A percentile compares a stretch with the other conserved stretches of the same genome.
These are phyloP conservation scores for Apamea anceps DNA, from an alignment of 2,888 invertebrate species.

Conservation along the genomic window DNA sequence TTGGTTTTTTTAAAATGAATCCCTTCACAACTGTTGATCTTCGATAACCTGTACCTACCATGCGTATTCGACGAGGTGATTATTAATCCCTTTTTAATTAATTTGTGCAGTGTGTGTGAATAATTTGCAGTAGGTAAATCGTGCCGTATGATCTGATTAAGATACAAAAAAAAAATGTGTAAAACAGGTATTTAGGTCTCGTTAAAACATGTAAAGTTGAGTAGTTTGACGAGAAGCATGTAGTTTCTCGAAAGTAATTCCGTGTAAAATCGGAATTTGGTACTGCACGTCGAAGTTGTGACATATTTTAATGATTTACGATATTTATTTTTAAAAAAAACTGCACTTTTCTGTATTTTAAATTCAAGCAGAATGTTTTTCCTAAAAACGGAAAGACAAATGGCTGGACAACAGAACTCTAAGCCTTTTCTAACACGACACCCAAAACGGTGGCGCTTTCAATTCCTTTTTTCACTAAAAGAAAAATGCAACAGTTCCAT, in stretches of 20 bases:
- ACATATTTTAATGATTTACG: background rate
- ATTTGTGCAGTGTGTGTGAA: conserved; percentile 14
- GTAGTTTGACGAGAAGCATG: conserved; percentile 12
- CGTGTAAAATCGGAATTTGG: conserved; percentile 14
- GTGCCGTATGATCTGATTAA: conserved; percentile 5
- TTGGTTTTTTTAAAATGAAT: conserved; percentile 29
- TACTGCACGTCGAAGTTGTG: background rate
- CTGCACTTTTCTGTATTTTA: background rate
- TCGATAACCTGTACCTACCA: background rate
- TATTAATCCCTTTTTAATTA: conserved; percentile 21
- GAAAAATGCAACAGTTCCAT: conserved; percentile 86
- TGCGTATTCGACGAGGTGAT: background rate
- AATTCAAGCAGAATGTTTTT: background rate
- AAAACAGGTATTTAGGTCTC: background rate
- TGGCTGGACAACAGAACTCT: background rate
- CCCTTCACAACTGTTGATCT: conserved; percentile 15
- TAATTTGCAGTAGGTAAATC: conserved; percentile 5
- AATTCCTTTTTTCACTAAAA: conserved; percentile 69
- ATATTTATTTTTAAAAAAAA: background rate
- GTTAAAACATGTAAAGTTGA: conserved; percentile 14
- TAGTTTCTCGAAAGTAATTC: conserved; percentile 25
- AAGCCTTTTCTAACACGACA: conserved; percentile 35
- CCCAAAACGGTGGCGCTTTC: conserved; percentile 43
- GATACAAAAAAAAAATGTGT: background rate
- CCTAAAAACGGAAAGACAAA: background rate